These are phyloP conservation scores for Centroberyx gerrardi DNA, from an alignment of 2,797 vertebrate genomes.

Conservation along the genomic window DNA sequence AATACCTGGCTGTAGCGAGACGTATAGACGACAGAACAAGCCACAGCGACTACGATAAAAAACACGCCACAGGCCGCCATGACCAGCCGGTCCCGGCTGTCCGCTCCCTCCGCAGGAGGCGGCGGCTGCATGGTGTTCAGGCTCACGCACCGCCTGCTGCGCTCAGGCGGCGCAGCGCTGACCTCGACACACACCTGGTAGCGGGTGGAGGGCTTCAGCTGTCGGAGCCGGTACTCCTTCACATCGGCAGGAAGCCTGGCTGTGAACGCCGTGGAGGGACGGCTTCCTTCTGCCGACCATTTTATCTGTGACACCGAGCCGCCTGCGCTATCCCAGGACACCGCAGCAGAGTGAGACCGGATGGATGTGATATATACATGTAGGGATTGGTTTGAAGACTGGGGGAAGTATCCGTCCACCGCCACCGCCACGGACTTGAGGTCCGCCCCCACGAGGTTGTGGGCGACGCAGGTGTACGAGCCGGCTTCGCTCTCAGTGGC, in stretches of 20 bases:
- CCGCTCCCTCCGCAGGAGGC: constrained; percentile 53
- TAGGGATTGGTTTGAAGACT: constrained; percentile 82
- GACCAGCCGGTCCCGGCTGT: constrained; percentile 79
- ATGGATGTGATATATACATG: constrained; percentile 89
- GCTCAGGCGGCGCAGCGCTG: constrained; percentile 84
- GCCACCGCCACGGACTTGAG: constrained; percentile 90
- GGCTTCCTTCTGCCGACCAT: constrained; percentile 86
- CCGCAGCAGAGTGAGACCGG: constrained; percentile 87
- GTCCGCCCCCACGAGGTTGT: constrained; percentile 94
- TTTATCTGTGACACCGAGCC: constrained; percentile 90
- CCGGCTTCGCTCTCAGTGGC: constrained; percentile 89
- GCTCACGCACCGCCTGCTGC: constrained; percentile 89
- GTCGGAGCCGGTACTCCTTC: constrained; percentile 92
- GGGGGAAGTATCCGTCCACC: constrained; percentile 88
- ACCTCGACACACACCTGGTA: constrained; percentile 93
- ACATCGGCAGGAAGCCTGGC: constrained; percentile 91
- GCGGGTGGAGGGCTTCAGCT: constrained; percentile 89
- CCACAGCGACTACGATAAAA: constrained; percentile 85
- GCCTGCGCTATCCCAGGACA: constrained; percentile 92
- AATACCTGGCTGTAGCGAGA: constrained; percentile 84
- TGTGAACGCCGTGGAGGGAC: constrained; percentile 82
- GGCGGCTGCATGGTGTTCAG: constrained; percentile 90
- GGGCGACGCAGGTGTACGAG: constrained; percentile 93
- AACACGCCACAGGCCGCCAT: constrained; percentile 86
- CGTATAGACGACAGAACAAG: constrained; percentile 85